These are phyloP conservation scores for Andrena flavipes DNA, from an alignment of 2,888 invertebrate species.

Conservation along the genomic window DNA sequence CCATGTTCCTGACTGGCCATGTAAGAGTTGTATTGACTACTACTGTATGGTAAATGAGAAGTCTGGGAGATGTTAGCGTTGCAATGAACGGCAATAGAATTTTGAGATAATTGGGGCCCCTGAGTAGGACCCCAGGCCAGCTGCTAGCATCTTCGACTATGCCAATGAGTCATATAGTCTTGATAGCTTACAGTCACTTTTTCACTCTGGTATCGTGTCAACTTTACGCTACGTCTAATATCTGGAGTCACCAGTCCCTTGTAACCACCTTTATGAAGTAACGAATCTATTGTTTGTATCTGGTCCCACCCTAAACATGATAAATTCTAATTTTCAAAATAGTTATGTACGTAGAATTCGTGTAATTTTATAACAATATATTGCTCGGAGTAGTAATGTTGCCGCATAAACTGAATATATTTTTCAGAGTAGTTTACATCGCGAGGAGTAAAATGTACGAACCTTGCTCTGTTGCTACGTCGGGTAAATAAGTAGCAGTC, in stretches of 20 bases:
- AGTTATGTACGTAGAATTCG: not conserved
- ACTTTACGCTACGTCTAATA: conserved; percentile 94
- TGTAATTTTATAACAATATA: not conserved
- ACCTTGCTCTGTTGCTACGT: conserved; percentile 99
- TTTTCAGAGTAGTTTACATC: no score
- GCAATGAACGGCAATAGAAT: conserved; percentile 72
- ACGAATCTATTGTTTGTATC: conserved; percentile 98
- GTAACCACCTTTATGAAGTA: conserved; percentile 98
- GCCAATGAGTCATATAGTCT: conserved; percentile 91
- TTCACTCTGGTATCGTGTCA: conserved; percentile 98
- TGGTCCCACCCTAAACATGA: conserved; percentile 96
- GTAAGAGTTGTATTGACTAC: conserved; percentile 67
- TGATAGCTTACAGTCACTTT: conserved; percentile 95
- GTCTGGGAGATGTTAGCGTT: conserved; percentile 69
- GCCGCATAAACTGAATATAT: no score
- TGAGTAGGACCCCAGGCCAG: conserved; percentile 86
- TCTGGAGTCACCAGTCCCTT: conserved; percentile 96
- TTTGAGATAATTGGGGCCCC: conserved; percentile 75
- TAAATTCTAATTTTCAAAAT: conserved; percentile 20
- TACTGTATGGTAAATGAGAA: conserved; percentile 70
- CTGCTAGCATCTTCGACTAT: conserved; percentile 91
- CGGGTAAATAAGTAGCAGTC: conserved; percentile 99
- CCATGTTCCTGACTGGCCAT: conserved; percentile 71
- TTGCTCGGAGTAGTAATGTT: not conserved
- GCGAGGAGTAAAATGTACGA: conserved; percentile 32